A percentile compares a stretch with the other conserved stretches of the same genome.
These are phyloP conservation scores for Lasioglossum pauxillum DNA, from an alignment of 2,888 invertebrate species.

Conservation along the genomic window DNA sequence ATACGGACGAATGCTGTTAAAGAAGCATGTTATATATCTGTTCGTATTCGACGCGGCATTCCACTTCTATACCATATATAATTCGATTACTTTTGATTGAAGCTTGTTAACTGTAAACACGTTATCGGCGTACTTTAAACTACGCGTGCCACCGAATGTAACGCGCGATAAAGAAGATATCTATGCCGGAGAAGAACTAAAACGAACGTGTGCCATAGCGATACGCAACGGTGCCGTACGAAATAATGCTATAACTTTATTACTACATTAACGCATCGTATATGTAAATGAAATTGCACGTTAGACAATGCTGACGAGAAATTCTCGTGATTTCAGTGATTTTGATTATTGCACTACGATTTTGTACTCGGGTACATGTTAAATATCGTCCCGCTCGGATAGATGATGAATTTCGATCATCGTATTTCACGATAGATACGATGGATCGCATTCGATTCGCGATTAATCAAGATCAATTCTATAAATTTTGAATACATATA, in stretches of 20 bases:
- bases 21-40: not conserved
- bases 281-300: not conserved
- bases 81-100: not conserved
- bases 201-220: not conserved
- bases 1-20: not conserved
- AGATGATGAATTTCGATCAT: not conserved
- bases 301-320: not conserved
- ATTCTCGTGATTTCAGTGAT: too few species aligned
- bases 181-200: not conserved
- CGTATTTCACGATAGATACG: not conserved
- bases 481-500: not conserved
- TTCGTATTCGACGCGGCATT: not conserved
- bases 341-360: not conserved
- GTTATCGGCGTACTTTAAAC: constrained; percentile 24
- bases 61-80: not conserved
- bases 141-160: not conserved
- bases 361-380: not conserved
- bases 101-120: constrained; percentile 6
- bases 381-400: not conserved
- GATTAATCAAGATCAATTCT: not conserved
- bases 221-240: not conserved
- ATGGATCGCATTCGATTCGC: not conserved
- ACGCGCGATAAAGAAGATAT: not conserved
- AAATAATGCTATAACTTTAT: not conserved
- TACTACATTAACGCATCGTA: not conserved